Percentiles rank a stretch among this genome's conserved stretches.
Conservation (phyloP, 2,888 invertebrate species). For the Synanthedon tipuliformis region DNA sequence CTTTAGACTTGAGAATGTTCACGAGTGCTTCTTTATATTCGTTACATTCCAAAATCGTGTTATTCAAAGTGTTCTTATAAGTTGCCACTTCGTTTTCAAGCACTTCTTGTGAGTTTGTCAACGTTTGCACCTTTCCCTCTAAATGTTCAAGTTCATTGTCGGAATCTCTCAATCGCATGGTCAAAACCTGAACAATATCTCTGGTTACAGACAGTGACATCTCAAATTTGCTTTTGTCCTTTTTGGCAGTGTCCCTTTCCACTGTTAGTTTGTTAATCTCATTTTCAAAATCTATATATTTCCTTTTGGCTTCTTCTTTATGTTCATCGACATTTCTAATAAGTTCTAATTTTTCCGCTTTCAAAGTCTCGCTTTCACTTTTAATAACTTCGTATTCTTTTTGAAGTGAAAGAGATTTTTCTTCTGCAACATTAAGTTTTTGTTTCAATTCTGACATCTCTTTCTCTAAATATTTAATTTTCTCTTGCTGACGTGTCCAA, state of each 20-base stretch:
- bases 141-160: slow-evolving; percentile 71
- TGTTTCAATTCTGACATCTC: slow-evolving; percentile 45
- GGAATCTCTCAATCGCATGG: slow-evolving; percentile 67
- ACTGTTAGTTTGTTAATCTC: slow-evolving; percentile 50
- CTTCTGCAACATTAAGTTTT: slow-evolving; percentile 31
- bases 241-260: slow-evolving; percentile 50
- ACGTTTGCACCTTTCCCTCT: slow-evolving; percentile 42
- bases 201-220: slow-evolving; percentile 70
- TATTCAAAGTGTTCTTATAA: slow-evolving; percentile 44
- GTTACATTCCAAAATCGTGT: slow-evolving; percentile 47
- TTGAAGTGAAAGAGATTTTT: slow-evolving; percentile 32
- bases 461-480: slow-evolving; percentile 37
- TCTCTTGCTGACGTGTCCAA: slow-evolving; percentile 40
- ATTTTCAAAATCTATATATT: slow-evolving; percentile 49
- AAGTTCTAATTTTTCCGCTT: slow-evolving; percentile 29
- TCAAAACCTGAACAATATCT: slow-evolving; percentile 70
- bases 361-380: slow-evolving; percentile 35
- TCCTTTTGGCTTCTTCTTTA: slow-evolving; percentile 46
- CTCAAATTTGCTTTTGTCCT: slow-evolving; percentile 69
- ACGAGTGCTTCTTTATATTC: slow-evolving; percentile 62
- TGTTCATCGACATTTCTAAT: slow-evolving; percentile 33
- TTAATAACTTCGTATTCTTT: slow-evolving; percentile 36
- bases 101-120: slow-evolving; percentile 39
- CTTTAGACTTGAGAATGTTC: slow-evolving; percentile 58
- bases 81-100: slow-evolving; percentile 43